phyloP scores from a whole-genome alignment of 1,140 invertebrate genomes.

The Rhopalosiphum maidis region DNA sequence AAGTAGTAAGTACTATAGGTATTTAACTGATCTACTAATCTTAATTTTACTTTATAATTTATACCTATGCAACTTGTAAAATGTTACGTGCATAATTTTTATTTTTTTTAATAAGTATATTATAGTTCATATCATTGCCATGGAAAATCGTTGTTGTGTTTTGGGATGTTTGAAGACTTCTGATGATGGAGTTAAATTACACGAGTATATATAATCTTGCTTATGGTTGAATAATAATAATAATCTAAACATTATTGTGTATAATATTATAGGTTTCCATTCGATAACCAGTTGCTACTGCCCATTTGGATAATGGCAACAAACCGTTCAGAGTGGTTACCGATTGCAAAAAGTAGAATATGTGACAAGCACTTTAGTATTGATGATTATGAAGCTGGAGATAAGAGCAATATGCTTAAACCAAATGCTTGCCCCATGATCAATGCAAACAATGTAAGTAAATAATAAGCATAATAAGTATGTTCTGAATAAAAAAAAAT shows the following conservation, averaged over 20 bases:
- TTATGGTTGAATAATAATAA: background rate
- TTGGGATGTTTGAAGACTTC: background rate
- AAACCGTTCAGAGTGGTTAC: conserved; percentile 28
- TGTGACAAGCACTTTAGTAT: background rate
- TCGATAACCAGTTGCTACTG: background rate
- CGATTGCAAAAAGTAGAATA: background rate
- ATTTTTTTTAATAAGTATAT: background rate
- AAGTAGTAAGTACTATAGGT: background rate
- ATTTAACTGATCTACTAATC: background rate
- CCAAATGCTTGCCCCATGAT: background rate
- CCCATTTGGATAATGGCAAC: conserved; percentile 16
- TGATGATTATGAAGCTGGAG: background rate
- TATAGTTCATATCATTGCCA: background rate
- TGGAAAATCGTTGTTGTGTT: conserved; percentile 38
- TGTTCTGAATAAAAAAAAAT: background rate
- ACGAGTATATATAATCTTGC: background rate
- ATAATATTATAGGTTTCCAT: background rate
- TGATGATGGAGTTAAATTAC: background rate
- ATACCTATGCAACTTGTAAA: background rate
- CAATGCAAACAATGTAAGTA: background rate
- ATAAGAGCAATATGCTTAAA: background rate
- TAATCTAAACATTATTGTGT: background rate
- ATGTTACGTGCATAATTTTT: background rate
- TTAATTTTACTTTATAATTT: background rate
- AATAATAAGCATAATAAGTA: background rate